phyloP scores from a whole-genome alignment of 2,888 invertebrate genomes.

The Autographa gamma region DNA sequence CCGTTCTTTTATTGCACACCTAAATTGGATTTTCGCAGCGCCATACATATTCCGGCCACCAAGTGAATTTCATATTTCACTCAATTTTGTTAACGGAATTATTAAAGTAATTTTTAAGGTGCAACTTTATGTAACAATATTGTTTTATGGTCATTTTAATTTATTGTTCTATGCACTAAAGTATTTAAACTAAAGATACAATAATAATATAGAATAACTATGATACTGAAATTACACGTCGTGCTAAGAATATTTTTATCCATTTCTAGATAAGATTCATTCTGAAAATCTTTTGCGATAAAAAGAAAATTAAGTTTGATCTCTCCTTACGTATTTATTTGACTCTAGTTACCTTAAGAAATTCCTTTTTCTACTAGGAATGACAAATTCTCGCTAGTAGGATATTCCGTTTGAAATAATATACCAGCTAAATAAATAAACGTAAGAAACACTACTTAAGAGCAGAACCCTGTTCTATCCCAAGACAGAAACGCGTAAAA shows the following conservation, averaged over 20 bases:
- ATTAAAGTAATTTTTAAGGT: constrained; percentile 58
- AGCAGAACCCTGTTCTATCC: constrained; percentile 38
- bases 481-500: constrained; percentile 30
- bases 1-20: constrained; percentile 76
- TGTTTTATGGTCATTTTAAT: constrained; percentile 22
- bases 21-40: constrained; percentile 77
- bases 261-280: too few relatives aligned
- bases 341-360: neutral
- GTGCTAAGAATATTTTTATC: too few relatives aligned
- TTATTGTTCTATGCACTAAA: too few relatives aligned
- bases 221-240: too few relatives aligned
- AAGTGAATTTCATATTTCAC: constrained; percentile 71
- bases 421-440: constrained; percentile 27
- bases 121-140: constrained; percentile 19
- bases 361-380: neutral
- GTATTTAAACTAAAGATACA: too few relatives aligned
- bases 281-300: too few relatives aligned
- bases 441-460: constrained; percentile 30
- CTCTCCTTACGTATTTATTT: neutral
- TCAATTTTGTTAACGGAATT: constrained; percentile 65
- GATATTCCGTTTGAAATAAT: constrained; percentile 17
- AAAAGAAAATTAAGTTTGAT: too few relatives aligned
- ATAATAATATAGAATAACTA: too few relatives aligned
- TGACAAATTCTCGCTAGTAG: neutral
- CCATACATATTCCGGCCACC: constrained; percentile 64